These are phyloP conservation scores for Molanna angustata DNA, from an alignment of 2,888 invertebrate genomes.

Conservation along the genomic window DNA sequence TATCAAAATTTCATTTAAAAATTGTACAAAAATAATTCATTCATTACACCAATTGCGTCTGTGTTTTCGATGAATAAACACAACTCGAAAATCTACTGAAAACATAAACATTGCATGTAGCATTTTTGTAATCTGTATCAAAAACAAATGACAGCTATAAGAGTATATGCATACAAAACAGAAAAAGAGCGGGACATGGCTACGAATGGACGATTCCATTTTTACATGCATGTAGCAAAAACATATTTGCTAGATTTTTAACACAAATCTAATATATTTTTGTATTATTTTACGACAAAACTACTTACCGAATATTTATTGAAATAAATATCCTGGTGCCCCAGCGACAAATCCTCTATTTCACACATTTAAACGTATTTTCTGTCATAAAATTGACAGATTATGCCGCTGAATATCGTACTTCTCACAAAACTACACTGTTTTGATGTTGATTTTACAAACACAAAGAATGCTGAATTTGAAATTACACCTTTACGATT, in stretches of 20 bases:
- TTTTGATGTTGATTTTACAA: slow-evolving; percentile 45
- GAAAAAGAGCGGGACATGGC: slow-evolving; percentile 30
- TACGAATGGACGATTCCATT: slow-evolving; percentile 32
- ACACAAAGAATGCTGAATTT: slow-evolving; percentile 52
- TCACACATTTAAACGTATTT: slow-evolving; percentile 62
- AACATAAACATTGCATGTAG: too few species aligned
- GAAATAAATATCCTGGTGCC: slow-evolving; percentile 64
- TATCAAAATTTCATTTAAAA: too few species aligned
- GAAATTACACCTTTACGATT: slow-evolving; percentile 44
- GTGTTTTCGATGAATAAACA: too few species aligned
- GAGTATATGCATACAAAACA: too few species aligned
- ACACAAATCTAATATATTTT: slow-evolving; percentile 16
- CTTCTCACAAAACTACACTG: slow-evolving; percentile 52
- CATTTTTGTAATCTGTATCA: too few species aligned
- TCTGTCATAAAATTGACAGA: slow-evolving; percentile 54
- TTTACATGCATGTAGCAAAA: slow-evolving; percentile 17
- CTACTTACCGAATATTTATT: slow-evolving; percentile 68
- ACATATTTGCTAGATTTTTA: slow-evolving; percentile 23
- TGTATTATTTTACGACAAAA: slow-evolving; percentile 4
- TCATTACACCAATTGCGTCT: too few species aligned
- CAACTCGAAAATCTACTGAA: too few species aligned
- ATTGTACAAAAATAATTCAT: too few species aligned
- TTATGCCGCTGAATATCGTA: slow-evolving; percentile 48
- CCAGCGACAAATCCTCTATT: slow-evolving; percentile 66
- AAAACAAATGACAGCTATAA: too few species aligned